A percentile compares a stretch with the other conserved stretches of the same genome.
Evolutionary conservation across 2,888 invertebrate species (phyloP).

Genomic region (Zaprionus lineosus): DNA sequence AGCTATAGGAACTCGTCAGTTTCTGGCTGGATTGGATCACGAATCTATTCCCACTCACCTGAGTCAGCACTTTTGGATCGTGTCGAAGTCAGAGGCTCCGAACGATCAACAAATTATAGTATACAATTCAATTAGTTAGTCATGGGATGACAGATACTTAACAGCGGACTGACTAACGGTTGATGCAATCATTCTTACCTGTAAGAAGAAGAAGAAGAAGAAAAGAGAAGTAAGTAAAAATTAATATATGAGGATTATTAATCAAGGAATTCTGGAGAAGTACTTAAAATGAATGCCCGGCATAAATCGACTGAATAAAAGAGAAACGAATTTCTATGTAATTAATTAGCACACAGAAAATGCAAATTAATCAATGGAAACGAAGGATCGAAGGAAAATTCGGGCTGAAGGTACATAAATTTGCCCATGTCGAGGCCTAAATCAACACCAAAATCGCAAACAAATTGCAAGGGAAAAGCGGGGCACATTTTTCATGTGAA

Average conservation of each 20-base stretch:
- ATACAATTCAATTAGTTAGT: slow-evolving; percentile 38
- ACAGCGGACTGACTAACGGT: slow-evolving; percentile 31
- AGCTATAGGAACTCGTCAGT: no score
- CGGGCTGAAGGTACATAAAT: slow-evolving; percentile 4
- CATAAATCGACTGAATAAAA: slow-evolving; percentile 7
- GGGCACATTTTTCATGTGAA: slow-evolving; percentile 43
- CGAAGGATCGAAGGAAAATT: slow-evolving; percentile 7
- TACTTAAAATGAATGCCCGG: slow-evolving; percentile 1
- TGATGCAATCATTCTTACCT: slow-evolving; percentile 53
- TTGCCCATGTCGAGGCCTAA: slow-evolving; percentile 44
- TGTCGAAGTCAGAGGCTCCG: slow-evolving; percentile 46
- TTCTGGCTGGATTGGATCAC: no score
- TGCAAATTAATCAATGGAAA: slow-evolving; percentile 9
- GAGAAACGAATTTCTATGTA: background rate
- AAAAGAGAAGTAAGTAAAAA: slow-evolving; percentile 4
- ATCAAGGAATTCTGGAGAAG: background rate
- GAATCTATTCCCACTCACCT: no score
- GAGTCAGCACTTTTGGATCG: slow-evolving; percentile 53
- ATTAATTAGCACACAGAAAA: slow-evolving; percentile 23
- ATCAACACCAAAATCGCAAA: slow-evolving; percentile 69
- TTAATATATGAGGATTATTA: background rate
- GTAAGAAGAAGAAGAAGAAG: slow-evolving; percentile 30
- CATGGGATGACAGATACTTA: slow-evolving; percentile 28
- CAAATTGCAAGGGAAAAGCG: slow-evolving; percentile 56
- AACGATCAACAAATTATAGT: slow-evolving; percentile 20